Base-by-base conservation (phyloP, 2,113 vertebrate genomes). In the Cygnus buccinator region DNA sequence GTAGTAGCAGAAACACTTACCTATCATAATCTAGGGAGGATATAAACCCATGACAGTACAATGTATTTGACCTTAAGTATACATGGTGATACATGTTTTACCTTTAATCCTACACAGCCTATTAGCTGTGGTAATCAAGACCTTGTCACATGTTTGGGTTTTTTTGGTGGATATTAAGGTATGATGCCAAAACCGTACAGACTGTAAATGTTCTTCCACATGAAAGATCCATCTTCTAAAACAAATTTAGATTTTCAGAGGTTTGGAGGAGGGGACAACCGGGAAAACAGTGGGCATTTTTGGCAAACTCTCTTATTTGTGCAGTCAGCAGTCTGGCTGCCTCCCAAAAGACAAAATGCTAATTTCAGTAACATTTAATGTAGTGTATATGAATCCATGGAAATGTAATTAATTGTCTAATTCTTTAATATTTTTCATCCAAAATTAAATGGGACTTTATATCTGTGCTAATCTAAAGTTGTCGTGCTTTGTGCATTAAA, bases 401-500 rank as follows among this genome's bases (percentile, higher is more conserved):
- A 96, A 95, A 79, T 97, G 81, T 93, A 79, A 91, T 72, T 58
- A 63, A 79, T 95, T 96, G 86, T 95, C 62, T 93, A 55, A 90
- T 90, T 95, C 46, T 96, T 93, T 83, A 81, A 79, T 85, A 94
- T 80, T 90, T 90, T 96, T 93, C 35, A 97, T 89, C 61, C 48
- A 78, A 80, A 96, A 90, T 97, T 81, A 68, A 95, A 87, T 85
- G 87, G 54, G 86, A 55, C 52, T 93, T 90, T 74, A 31, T 88
- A 61, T 81, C 41, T 95, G 59, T 96, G 87, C 46, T 95, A 66
- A 96, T 93, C 68, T 95, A 43, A 96, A 94, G 70, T 89, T 94
- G 92, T 97, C 65, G 43, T 95, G 84, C 96, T 97, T 96, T 98
- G 84, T 96, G 87, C 95, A 93, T 97, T 96, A 96, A 97, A 94